Base-by-base conservation (phyloP, 1,140 invertebrate genomes). In the Megalonaias nervosa region DNA sequence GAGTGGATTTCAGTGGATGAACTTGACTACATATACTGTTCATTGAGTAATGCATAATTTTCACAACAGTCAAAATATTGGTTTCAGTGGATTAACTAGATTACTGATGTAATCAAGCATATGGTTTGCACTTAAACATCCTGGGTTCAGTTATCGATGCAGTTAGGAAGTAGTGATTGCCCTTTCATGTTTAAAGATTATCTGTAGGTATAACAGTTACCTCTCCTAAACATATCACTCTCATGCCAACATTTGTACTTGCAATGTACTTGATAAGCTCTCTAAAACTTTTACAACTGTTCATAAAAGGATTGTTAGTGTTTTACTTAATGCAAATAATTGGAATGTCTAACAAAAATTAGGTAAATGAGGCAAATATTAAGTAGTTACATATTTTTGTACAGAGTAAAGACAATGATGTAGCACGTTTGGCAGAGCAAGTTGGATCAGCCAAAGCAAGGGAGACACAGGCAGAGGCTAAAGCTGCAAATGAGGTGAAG, bases 341-440 rank as follows among this genome's bases (percentile, higher is more conserved):
- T 48, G 38, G 38, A 48, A 48, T 11, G 6, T 48, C 6, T 48
- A 11, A 17, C 12, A 17, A 31, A 67, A n/a, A 48, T 1, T 71
- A 38, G 12, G 19, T 71, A 17, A 61, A 23, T 61, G 38, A 48
- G 23, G 26, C 13, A 60, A 59, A 31, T 60, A 5, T 15, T 60
- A 60, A 23, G 14, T n/a, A 16, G 31, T 60, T 69, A 62, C 31
- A 48, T 11, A 48, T 48, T 48, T 65, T 61, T 67, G 58, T 73
- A 19, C 55, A 84, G 82, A 84, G 70, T 31, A 82, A 80, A 74
- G 85, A 85, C 56, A 76, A 73, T 21, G 82, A 88, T 70, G 74
- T 78, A 16, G 84, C 81, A 12, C 72, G 84, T 17, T 74, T 88
- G 15, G 82, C 82, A 13, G 84, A 85, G 60, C 82, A 88, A 71